Base-by-base conservation (phyloP, 2,888 invertebrate genomes). In the Chloroclysta siterata region DNA sequence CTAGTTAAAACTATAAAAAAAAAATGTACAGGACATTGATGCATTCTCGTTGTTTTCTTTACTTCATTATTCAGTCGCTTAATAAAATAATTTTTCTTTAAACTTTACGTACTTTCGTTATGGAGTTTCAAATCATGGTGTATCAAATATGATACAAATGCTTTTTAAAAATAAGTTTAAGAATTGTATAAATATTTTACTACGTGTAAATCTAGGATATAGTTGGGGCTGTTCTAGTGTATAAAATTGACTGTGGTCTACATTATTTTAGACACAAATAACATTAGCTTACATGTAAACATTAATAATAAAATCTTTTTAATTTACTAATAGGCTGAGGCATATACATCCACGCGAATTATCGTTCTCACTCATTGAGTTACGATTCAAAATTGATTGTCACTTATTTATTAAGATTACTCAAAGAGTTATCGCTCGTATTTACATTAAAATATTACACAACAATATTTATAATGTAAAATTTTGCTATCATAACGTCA, bases 11-110 rank as follows among this genome's bases (percentile, higher is more conserved):
- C 14, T 53, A 63, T 44, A 33, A 54, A 61, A 48, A 54, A 61
- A 48, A 29, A 56, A 62, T 47, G 47, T 53, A 60, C 54, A 13
- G 51, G 60, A 58, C 39, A 22, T 52, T 33, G 33, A 55, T 52
- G 15, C 41, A 58, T n/a, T 53, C 52, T 71, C 65, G 71, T 65
- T 71, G 69, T 63, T 64, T 59, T 42, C 51, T 39, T 56, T 36
- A 54, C 41, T 54, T 50, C 44, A 29, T 41, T 5, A 22, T 41
- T 53, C 44, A 62, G 53, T 15, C 52, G 14, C 41, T 33, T 15
- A 14, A 14, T 4, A 53, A 28, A 15, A 52, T 44, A 11, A 53
- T 33, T 15, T 47, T 17, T 10, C 28, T 17, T 0, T 10, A 46
- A 46, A 44, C 14, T 1, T 44, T 5, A 15, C 44, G 14, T 6